A percentile compares a stretch with the other conserved stretches of the same genome.
Conservation (phyloP, 1,140 invertebrate species). For the Physella acuta region DNA sequence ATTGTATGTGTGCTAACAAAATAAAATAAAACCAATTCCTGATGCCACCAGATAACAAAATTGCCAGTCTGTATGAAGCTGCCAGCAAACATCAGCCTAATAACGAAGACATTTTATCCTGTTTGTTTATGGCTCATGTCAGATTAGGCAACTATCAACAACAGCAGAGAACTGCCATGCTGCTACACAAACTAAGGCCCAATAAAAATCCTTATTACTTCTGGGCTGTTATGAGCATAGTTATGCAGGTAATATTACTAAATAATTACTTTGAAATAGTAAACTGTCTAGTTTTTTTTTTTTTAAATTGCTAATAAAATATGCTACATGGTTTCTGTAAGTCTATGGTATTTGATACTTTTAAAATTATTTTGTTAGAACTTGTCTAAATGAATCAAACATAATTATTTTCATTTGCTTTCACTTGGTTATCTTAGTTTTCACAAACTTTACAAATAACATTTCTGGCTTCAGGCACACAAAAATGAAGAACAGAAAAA, state of each 20-base stretch:
- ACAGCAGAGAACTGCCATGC: conserved; percentile 86
- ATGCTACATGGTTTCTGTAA: no score
- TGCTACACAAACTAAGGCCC: conserved; percentile 83
- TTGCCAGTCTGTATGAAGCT: conserved; percentile 81
- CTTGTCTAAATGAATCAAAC: no score
- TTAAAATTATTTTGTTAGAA: no score
- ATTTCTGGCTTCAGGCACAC: conserved; percentile 61
- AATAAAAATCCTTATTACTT: conserved; percentile 94
- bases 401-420: no score
- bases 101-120: conserved; percentile 89
- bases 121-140: conserved; percentile 94
- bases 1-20: no score
- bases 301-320: no score
- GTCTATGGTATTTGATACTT: no score
- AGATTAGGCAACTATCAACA: conserved; percentile 85
- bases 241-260: conserved; percentile 76
- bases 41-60: conserved; percentile 67
- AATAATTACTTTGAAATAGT: no score
- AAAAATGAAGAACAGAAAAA: conserved; percentile 53
- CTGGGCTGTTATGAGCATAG: conserved; percentile 94
- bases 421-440: no score
- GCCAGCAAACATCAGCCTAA: conserved; percentile 81
- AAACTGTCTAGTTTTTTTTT: no score
- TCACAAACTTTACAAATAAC: no score
- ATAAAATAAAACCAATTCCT: no score